Percentiles rank a stretch among this genome's conserved stretches.
These are phyloP conservation scores for Drosophila virilis DNA, from an alignment of 1,140 invertebrate genomes.

Conservation along the genomic window DNA sequence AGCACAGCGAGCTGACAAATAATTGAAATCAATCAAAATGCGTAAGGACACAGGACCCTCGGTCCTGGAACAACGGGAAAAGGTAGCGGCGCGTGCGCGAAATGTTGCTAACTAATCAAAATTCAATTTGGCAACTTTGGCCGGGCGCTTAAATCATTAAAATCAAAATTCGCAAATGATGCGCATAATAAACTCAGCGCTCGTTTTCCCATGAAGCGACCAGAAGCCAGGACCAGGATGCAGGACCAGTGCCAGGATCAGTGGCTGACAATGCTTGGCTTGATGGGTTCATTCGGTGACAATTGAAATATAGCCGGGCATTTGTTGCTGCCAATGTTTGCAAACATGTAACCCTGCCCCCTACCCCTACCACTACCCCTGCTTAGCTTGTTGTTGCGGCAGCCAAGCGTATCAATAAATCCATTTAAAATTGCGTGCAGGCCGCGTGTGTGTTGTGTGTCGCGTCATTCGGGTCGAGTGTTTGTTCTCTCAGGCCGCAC, in stretches of 20 bases:
- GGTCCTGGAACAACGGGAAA: not conserved
- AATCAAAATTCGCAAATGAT: slow-evolving; percentile 84
- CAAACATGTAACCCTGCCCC: slow-evolving; percentile 68
- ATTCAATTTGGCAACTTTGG: slow-evolving; percentile 61
- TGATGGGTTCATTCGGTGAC: slow-evolving; percentile 68
- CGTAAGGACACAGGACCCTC: slow-evolving; percentile 24
- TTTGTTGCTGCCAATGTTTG: slow-evolving; percentile 78
- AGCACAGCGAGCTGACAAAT: slow-evolving; percentile 64
- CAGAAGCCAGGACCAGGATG: slow-evolving; percentile 8
- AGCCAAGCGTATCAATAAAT: slow-evolving; percentile 79
- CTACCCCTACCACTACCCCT: not conserved
- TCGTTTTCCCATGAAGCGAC: slow-evolving; percentile 62
- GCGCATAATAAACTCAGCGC: slow-evolving; percentile 72
- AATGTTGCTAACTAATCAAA: slow-evolving; percentile 71
- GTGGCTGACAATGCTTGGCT: slow-evolving; percentile 18
- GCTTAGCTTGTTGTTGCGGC: slow-evolving; percentile 50
- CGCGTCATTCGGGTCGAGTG: slow-evolving; percentile 48
- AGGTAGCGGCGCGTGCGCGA: slow-evolving; percentile 37
- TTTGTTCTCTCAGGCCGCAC: slow-evolving; percentile 53
- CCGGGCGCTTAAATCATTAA: slow-evolving; percentile 57
- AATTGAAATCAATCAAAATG: slow-evolving; percentile 75
- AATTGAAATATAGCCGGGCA: slow-evolving; percentile 79
- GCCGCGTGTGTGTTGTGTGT: slow-evolving; percentile 57
- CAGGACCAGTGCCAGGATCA: slow-evolving; percentile 41
- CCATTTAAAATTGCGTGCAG: slow-evolving; percentile 80